Conservation (phyloP, 2,113 vertebrate genomes). For the Etheostoma spectabile region DNA sequence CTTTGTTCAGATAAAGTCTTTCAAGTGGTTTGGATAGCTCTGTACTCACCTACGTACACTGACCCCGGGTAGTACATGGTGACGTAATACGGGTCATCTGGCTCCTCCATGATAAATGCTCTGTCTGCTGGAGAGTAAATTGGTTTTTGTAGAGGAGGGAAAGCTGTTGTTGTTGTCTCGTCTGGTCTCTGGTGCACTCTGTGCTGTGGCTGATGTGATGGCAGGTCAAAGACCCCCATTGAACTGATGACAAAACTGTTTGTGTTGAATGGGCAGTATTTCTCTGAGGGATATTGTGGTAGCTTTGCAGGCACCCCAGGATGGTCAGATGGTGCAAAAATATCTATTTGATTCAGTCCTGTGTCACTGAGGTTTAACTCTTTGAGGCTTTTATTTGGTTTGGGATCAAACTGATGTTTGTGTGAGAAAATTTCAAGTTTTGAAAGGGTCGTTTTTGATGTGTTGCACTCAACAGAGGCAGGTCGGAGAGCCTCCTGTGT, state of each 20-base stretch:
- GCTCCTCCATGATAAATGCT: constrained; percentile 59
- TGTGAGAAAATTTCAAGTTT: constrained; percentile 13
- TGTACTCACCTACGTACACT: constrained; percentile 79
- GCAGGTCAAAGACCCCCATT: constrained; percentile 48
- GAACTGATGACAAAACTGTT: constrained; percentile 43
- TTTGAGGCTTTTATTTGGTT: constrained; percentile 11
- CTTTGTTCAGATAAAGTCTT: constrained; percentile 8
- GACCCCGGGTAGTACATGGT: constrained; percentile 72
- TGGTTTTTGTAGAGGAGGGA: constrained; percentile 18
- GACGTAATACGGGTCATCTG: constrained; percentile 72
- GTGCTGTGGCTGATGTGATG: constrained; percentile 28
- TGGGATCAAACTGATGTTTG: not conserved
- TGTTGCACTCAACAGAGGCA: not conserved
- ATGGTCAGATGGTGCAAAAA: constrained; percentile 26
- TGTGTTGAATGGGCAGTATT: constrained; percentile 53
- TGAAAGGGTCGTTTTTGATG: constrained; percentile 14
- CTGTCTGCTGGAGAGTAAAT: constrained; percentile 40
- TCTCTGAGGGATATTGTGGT: constrained; percentile 58
- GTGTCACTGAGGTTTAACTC: constrained; percentile 16
- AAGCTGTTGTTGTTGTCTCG: constrained; percentile 23
- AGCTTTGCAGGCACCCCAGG: constrained; percentile 12
- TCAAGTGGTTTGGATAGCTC: constrained; percentile 8
- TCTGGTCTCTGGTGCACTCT: constrained; percentile 46
- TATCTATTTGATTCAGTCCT: constrained; percentile 32
- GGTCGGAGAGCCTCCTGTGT: constrained; percentile 1